phyloP scores from a whole-genome alignment of 1,140 invertebrate species.

The Drosophila watanabei region DNA sequence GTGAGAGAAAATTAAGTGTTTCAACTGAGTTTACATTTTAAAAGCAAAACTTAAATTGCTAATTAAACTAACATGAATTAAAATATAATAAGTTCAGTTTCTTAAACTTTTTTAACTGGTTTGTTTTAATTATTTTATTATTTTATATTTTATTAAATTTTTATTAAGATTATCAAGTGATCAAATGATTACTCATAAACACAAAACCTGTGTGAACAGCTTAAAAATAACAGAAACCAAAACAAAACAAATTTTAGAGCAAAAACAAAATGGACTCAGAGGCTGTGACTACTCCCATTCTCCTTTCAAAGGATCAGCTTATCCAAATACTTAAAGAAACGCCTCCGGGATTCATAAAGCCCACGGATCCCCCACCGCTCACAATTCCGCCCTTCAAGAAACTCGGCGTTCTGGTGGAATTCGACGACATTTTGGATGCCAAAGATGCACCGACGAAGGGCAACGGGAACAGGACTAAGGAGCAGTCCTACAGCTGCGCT shows the following conservation, averaged over 20 bases:
- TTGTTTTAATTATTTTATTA: background rate
- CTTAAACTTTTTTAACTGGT: background rate
- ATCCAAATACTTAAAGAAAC: constrained; percentile 19
- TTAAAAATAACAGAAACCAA: constrained; percentile 7
- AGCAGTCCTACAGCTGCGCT: constrained; percentile 59
- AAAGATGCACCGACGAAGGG: constrained; percentile 1
- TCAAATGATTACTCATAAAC: background rate
- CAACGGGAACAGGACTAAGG: constrained; percentile 10
- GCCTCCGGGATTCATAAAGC: constrained; percentile 27
- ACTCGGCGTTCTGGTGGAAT: constrained; percentile 61
- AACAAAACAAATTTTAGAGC: constrained; percentile 13
- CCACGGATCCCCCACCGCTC: background rate
- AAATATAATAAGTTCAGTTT: too few relatives aligned
- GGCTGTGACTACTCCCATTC: background rate
- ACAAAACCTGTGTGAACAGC: background rate
- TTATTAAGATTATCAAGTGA: background rate
- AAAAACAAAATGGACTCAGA: constrained; percentile 31
- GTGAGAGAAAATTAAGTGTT: background rate
- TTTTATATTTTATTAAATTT: background rate
- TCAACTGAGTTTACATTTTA: background rate
- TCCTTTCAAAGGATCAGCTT: constrained; percentile 36
- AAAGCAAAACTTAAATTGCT: background rate
- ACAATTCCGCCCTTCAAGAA: constrained; percentile 51
- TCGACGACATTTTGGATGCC: constrained; percentile 44
- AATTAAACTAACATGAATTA: background rate